Evolutionary conservation across 2,113 vertebrate genomes (phyloP).

Genomic region (Gulo gulo): DNA sequence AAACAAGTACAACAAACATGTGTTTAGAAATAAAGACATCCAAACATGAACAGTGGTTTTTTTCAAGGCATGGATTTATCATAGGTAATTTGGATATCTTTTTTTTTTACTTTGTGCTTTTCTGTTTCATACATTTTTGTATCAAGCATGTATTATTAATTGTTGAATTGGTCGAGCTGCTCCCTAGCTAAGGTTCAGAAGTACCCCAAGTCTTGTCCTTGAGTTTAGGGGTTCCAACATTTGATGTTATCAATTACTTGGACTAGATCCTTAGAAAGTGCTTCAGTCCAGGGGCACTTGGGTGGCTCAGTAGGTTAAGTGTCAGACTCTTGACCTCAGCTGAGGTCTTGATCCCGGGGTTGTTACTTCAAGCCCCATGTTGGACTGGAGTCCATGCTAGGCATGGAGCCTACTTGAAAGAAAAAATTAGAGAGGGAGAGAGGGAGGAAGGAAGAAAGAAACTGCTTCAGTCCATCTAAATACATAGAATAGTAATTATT

Average conservation of each 20-base stretch:
- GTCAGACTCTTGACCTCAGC: not conserved
- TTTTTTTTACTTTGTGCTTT: not conserved
- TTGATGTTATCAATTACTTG: not conserved
- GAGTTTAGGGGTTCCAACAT: not conserved
- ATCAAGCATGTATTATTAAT: not conserved
- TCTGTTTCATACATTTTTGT: not conserved
- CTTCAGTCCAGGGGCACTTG: not conserved
- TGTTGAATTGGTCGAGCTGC: not conserved
- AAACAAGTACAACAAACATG: not conserved
- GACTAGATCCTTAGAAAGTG: not conserved
- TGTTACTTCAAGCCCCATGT: not conserved
- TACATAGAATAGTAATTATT: not conserved
- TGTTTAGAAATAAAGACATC: not conserved
- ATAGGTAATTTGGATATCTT: not conserved
- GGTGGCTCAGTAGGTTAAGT: not conserved
- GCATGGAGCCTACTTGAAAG: not conserved
- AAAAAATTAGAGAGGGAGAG: too few relatives aligned
- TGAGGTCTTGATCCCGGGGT: not conserved
- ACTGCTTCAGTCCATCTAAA: not conserved
- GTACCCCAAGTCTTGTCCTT: not conserved
- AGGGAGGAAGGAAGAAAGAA: too few relatives aligned
- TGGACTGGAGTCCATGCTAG: not conserved
- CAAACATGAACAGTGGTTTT: not conserved
- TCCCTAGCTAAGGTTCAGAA: not conserved
- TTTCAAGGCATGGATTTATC: not conserved